A percentile compares a stretch with the other conserved stretches of the same genome.
phyloP scores from a whole-genome alignment of 2,888 invertebrate genomes.

The Mesorhabditis belari region DNA sequence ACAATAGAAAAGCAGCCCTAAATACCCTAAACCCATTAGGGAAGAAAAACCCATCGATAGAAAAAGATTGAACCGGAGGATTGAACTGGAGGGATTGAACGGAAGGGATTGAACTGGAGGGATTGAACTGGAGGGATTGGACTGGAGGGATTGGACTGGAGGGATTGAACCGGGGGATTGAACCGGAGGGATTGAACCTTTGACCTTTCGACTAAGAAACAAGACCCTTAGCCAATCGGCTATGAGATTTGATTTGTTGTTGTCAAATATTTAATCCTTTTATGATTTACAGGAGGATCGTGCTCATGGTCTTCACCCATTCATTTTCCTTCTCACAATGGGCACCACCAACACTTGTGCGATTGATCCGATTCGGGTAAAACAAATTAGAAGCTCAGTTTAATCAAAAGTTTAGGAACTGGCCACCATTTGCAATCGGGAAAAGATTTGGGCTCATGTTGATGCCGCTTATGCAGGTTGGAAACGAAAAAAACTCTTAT shows the following conservation, averaged over 20 bases:
- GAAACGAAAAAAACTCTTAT: not conserved
- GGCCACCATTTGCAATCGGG: slow-evolving; percentile 66
- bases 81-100: too few relatives aligned
- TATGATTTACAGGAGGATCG: slow-evolving; percentile 46
- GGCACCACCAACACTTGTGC: slow-evolving; percentile 95
- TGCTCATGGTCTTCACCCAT: slow-evolving; percentile 47
- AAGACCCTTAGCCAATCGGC: too few relatives aligned
- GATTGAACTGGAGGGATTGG: not conserved
- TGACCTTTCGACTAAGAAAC: not conserved
- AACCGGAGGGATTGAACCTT: not conserved
- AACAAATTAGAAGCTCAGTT: not conserved
- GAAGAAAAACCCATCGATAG: too few relatives aligned
- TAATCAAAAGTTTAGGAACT: slow-evolving; percentile 63
- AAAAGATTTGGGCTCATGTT: slow-evolving; percentile 87
- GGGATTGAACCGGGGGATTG: not conserved
- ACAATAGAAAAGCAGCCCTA: too few relatives aligned
- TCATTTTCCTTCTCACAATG: slow-evolving; percentile 46
- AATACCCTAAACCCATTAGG: too few relatives aligned
- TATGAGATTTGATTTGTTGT: too few relatives aligned
- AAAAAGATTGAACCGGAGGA: too few relatives aligned
- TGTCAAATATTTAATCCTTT: too few relatives aligned
- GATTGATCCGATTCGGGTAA: slow-evolving; percentile 68
- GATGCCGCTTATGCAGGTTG: slow-evolving; percentile 94
- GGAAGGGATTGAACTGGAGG: too few relatives aligned
- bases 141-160: not conserved